Evolutionary conservation across 2,113 vertebrate species (phyloP).

Genomic region (Polypterus senegalus): DNA sequence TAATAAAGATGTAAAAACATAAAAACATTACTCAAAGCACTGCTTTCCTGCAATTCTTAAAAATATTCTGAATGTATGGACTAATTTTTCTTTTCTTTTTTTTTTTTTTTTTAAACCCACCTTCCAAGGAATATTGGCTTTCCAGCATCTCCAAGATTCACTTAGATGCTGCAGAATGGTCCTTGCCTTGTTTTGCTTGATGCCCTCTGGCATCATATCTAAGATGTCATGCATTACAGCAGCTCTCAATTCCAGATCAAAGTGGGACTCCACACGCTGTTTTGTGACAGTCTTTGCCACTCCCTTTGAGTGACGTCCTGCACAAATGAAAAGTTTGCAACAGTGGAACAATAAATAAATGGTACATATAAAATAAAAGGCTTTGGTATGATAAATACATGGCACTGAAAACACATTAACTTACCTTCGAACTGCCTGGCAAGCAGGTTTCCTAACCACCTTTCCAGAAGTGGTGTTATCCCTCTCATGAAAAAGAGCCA

Average conservation of each 20-base stretch:
- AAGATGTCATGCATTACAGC: constrained; percentile 98
- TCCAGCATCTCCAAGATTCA: constrained; percentile 98
- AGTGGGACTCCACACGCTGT: constrained; percentile 96
- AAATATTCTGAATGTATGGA: background rate
- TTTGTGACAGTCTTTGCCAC: constrained; percentile 97
- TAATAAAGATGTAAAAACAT: background rate
- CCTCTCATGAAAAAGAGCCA: constrained; percentile 99
- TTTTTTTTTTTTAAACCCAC: constrained; percentile 27
- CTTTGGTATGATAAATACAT: background rate
- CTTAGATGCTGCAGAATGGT: constrained; percentile 96
- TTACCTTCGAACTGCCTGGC: constrained; percentile 97
- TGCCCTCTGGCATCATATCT: constrained; percentile 99
- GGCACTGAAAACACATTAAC: constrained; percentile 6
- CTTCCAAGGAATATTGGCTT: constrained; percentile 98
- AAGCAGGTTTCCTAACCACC: constrained; percentile 94
- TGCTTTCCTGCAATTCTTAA: background rate
- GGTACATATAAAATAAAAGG: background rate
- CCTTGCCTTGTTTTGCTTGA: constrained; percentile 97
- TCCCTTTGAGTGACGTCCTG: constrained; percentile 95
- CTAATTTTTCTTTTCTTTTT: background rate
- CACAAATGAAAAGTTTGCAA: background rate
- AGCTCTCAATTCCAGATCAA: constrained; percentile 90
- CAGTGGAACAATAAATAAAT: background rate
- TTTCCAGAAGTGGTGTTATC: constrained; percentile 88
- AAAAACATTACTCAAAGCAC: background rate